Evolutionary conservation across 1,140 invertebrate genomes (phyloP), one percentile per base, ranked within the genome.

Genomic region (Cryptotermes secundus): DNA sequence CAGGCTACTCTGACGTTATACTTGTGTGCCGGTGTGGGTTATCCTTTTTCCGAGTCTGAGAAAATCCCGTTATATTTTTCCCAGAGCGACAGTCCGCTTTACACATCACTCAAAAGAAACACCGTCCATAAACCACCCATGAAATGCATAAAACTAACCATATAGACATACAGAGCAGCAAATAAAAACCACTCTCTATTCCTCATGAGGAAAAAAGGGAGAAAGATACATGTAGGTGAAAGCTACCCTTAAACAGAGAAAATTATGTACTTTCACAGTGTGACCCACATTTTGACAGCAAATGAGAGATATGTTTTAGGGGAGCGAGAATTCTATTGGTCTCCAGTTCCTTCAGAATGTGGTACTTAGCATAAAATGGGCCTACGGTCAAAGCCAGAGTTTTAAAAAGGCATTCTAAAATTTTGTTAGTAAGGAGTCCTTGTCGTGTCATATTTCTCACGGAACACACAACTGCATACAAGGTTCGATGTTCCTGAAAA

Each of bases 81-180:
- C 59, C 59, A 72, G 3, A 31, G 59, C 59, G 59, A 2, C 59
- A 31, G 59, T 72, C 59, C 59, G 59, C 31, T 72, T 72, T 72
- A 72, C 59, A 72, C 59, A 72, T 72, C 59, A 72, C 31, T 72
- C 26, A 72, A 72, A 26, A 72, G 59, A n/a, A 72, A 31, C 59
- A 31, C 26, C 59, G 59, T 72, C 59, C 59, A 72, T 72, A 72
- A 72, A 72, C n/a, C 59, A 6, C 26, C 59, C 59, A 72, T 72
- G 14, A 72, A 72, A 72, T 72, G 59, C 59, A 72, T 72, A 72
- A 72, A 72, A 72, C 59, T 72, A 72, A 72, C 59, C 59, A 72
- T 72, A 72, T 31, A 72, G 59, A 72, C 59, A 72, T 31, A 72
- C 22, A 59, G 0, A 31, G 59, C 26, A 72, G 16, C 0, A 72